A percentile compares a stretch with the other conserved stretches of the same genome.
phyloP scores from a whole-genome alignment of 1,140 invertebrate genomes.

The Penaeus indicus region DNA sequence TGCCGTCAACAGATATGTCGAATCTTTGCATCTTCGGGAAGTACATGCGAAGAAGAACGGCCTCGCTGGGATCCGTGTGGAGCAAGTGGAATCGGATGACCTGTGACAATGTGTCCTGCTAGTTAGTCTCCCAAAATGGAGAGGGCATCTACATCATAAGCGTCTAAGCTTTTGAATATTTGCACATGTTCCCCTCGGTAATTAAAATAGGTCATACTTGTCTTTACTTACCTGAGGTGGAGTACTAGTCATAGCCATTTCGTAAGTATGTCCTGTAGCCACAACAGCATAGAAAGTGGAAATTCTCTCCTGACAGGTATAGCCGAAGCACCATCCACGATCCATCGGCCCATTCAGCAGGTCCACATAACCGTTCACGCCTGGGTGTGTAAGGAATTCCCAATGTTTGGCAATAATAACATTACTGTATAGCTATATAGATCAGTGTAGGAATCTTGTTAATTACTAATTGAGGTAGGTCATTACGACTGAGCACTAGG shows the following conservation, averaged over 20 bases:
- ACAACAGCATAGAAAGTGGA: slow-evolving; percentile 61
- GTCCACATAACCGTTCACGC: slow-evolving; percentile 54
- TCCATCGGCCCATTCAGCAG: slow-evolving; percentile 63
- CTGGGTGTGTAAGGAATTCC: slow-evolving; percentile 6
- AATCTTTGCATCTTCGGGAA: slow-evolving; percentile 60
- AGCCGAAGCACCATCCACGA: slow-evolving; percentile 56
- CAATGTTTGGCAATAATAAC: too few relatives aligned
- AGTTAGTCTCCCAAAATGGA: neutral
- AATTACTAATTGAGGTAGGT: too few relatives aligned
- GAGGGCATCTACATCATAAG: neutral
- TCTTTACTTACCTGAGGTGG: slow-evolving; percentile 50
- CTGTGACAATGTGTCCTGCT: neutral
- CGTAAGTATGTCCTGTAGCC: slow-evolving; percentile 26
- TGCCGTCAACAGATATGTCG: slow-evolving; percentile 50
- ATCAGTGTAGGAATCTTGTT: too few relatives aligned
- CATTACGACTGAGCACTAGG: too few relatives aligned
- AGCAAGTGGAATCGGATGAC: slow-evolving; percentile 46
- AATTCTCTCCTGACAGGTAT: slow-evolving; percentile 62
- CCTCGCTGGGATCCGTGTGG: slow-evolving; percentile 36
- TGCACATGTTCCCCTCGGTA: neutral
- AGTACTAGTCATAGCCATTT: slow-evolving; percentile 59
- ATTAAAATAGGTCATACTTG: neutral
- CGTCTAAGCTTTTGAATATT: neutral
- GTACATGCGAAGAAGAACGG: slow-evolving; percentile 52
- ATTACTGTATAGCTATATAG: too few relatives aligned